Conservation (phyloP, 64 coral and sea anemone genomes). For the Stichodactyla mertensii region DNA sequence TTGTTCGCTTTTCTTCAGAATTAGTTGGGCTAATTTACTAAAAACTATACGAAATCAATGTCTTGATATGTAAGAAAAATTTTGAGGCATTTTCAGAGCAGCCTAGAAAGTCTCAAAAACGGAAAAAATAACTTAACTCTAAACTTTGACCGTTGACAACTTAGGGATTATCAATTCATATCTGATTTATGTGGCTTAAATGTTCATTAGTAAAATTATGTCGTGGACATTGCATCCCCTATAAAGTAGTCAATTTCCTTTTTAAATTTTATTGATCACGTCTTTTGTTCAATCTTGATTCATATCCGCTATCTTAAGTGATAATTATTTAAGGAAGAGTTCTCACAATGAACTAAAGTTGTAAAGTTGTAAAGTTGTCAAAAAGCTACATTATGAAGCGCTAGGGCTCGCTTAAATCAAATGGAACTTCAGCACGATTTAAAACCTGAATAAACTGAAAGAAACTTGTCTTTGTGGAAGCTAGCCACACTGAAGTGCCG, state of each 20-base stretch:
- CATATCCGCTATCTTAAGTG: slow-evolving; percentile 17
- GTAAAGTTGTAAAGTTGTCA: slow-evolving; percentile 3
- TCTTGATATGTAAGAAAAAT: neutral
- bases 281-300: neutral
- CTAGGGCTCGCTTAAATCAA: neutral
- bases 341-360: neutral
- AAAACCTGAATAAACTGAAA: neutral
- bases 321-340: slow-evolving; percentile 18
- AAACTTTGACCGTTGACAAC: neutral
- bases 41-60: neutral
- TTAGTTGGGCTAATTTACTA: neutral
- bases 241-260: neutral
- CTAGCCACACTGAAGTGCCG: neutral
- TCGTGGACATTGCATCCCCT: neutral
- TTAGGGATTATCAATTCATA: neutral
- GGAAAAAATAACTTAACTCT: neutral
- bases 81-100: neutral
- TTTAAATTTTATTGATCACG: neutral
- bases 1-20: neutral
- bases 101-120: neutral
- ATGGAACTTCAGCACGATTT: neutral
- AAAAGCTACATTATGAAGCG: neutral
- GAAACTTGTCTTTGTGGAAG: neutral
- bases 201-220: neutral
- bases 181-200: slow-evolving; percentile 3